Conservation (phyloP, 2,113 vertebrate species). For the Bubo scandiacus region DNA sequence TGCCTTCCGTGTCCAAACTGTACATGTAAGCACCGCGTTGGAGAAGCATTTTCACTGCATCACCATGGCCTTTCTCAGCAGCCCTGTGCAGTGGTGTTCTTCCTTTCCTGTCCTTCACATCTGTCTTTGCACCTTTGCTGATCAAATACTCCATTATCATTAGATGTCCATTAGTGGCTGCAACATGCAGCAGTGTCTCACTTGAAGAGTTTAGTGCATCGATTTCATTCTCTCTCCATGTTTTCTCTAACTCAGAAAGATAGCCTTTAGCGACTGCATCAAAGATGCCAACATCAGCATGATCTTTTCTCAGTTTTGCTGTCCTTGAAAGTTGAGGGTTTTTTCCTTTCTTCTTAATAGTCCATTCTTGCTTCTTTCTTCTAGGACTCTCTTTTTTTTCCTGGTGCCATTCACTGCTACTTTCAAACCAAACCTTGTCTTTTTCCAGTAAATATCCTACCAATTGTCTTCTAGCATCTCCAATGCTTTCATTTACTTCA, state of each 20-base stretch:
- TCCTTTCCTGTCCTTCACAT: conserved; percentile 67
- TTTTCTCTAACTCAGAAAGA: conserved; percentile 54
- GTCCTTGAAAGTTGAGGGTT: background rate
- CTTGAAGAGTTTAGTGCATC: conserved; percentile 29
- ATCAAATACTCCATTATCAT: conserved; percentile 69
- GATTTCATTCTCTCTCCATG: conserved; percentile 46
- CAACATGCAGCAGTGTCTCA: conserved; percentile 76
- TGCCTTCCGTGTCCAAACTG: conserved; percentile 53
- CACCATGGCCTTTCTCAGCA: conserved; percentile 64
- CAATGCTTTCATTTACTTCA: conserved; percentile 66
- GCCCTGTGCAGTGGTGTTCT: conserved; percentile 78
- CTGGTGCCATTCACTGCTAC: background rate
- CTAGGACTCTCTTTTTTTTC: background rate
- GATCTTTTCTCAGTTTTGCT: background rate
- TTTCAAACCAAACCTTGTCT: conserved; percentile 61
- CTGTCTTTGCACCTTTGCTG: conserved; percentile 66
- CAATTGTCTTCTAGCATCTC: conserved; percentile 78
- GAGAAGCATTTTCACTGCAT: conserved; percentile 52
- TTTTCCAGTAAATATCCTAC: conserved; percentile 81
- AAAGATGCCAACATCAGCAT: conserved; percentile 9
- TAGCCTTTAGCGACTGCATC: conserved; percentile 55
- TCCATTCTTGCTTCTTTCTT: background rate
- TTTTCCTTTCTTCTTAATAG: conserved; percentile 10
- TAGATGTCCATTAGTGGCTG: conserved; percentile 69
- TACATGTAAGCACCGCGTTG: conserved; percentile 63